Base-by-base conservation (phyloP, 2,888 invertebrate species). In the Crioceris asparagi region DNA sequence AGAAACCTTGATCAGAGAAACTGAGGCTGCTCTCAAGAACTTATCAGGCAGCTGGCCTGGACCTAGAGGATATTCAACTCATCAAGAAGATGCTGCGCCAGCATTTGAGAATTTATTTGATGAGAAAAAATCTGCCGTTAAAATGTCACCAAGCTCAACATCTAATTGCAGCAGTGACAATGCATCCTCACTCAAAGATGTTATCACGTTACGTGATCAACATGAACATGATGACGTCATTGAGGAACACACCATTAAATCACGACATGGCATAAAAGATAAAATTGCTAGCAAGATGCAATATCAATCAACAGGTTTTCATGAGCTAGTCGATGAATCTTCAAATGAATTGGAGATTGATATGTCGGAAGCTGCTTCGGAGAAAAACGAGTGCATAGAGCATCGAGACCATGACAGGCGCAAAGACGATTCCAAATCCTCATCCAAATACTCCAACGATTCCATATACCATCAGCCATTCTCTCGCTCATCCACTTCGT, bases 21-120 rank as follows among this genome's bases (percentile, higher is more conserved):
- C 91, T 2, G 88, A 90, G 60, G 85, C 85, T 2, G 88, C 88
- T 0, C 63, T 91, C 18, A 84, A 85, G 60, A 83, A 83, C 49
- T 66, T 91, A n/a, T 86, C 88, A 0, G 86, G 85, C 11, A 85
- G 81, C 59, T 87, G 87, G 83, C 77, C 80, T 4, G 82, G 82
- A 10, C 77, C 77, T 17, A 65, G 78, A 31, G 73, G 73, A 5
- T 73, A 74, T 19, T 79, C 79, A 52, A 76, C 77, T 37, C 66
- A 75, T 35, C 68, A 69, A 39, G 79, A 80, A 52, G 84, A 86
- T 46, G 84, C 84, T 52, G 78, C 80, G 18, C 81, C 82, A 27
- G 79, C 80, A 35, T 87, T 86, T 53, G 87, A 87, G 56, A 85
- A 86, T 62, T 68, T 87, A 1, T 87, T 87, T 55, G 83, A 84